Evolutionary conservation across 2,888 invertebrate species (phyloP).

Genomic region (Amblyteles armatorius): DNA sequence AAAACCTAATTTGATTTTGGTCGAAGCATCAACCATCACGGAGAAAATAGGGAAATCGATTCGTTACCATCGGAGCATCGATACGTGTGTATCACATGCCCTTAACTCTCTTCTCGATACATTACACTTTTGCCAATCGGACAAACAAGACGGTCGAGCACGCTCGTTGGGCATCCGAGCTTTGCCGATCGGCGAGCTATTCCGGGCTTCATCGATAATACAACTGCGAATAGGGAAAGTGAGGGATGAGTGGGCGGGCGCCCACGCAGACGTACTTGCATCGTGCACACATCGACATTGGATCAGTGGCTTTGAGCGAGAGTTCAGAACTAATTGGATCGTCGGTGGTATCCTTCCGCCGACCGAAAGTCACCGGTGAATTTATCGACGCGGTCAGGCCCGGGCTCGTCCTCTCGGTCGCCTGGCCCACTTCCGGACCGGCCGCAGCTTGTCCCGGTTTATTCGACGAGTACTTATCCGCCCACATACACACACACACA

Average conservation of each 20-base stretch:
- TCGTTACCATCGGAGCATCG: no score
- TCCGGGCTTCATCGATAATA: not conserved
- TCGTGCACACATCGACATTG: constrained; percentile 15
- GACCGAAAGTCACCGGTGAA: constrained; percentile 62
- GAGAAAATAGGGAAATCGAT: no score
- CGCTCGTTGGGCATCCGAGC: not conserved
- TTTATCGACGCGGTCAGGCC: constrained; percentile 58
- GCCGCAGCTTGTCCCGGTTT: constrained; percentile 58
- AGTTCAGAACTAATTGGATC: constrained; percentile 62
- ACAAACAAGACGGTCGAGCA: not conserved
- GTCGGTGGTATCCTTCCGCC: constrained; percentile 57
- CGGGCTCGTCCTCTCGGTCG: constrained; percentile 29
- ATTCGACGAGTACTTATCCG: constrained; percentile 56
- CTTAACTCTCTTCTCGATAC: not conserved
- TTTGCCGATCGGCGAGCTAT: not conserved
- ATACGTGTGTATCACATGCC: no score
- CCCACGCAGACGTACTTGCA: not conserved
- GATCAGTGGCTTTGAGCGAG: constrained; percentile 36
- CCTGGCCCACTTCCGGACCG: constrained; percentile 37
- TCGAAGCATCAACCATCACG: no score
- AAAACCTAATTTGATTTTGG: no score
- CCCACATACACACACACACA: constrained; percentile 18
- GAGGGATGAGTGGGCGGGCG: not conserved
- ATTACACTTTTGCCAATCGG: not conserved
- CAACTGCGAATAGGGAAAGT: not conserved